Conservation (phyloP, 2,113 vertebrate genomes). For the Plectropomus leopardus region DNA sequence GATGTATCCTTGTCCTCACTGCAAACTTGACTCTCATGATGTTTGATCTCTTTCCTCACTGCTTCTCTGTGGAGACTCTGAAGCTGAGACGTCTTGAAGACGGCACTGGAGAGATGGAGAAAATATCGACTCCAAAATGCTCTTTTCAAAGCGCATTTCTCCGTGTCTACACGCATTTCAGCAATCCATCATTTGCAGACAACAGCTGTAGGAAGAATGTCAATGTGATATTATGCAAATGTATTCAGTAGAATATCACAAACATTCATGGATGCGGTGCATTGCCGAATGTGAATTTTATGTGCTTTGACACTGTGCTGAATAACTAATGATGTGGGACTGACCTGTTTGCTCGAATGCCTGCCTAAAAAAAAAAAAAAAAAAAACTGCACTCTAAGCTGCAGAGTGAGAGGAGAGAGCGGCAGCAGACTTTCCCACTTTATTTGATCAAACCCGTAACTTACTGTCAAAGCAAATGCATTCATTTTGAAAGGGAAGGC, state of each 20-base stretch:
- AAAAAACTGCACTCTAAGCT: not conserved
- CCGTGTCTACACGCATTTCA: constrained; percentile 19
- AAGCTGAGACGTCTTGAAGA: constrained; percentile 7
- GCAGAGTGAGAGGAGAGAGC: constrained; percentile 3
- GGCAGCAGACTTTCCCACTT: constrained; percentile 8
- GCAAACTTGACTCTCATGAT: not conserved
- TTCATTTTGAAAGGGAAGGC: constrained; percentile 43
- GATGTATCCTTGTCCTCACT: not conserved
- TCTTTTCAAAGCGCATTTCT: constrained; percentile 20
- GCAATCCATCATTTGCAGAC: constrained; percentile 41
- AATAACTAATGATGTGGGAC: constrained; percentile 51
- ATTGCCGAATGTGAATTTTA: constrained; percentile 43
- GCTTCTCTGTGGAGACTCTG: not conserved
- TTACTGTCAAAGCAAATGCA: constrained; percentile 28
- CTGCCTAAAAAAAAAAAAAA: not conserved
- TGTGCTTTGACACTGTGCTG: constrained; percentile 49
- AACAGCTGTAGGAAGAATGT: constrained; percentile 46
- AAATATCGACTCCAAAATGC: not conserved
- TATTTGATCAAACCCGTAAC: constrained; percentile 32
- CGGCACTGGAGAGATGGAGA: not conserved
- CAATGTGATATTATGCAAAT: constrained; percentile 52
- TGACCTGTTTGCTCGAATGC: constrained; percentile 37
- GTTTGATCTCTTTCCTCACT: constrained; percentile 14
- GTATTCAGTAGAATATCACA: constrained; percentile 42
- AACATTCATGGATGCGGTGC: constrained; percentile 33